phyloP scores from a whole-genome alignment of 1,140 invertebrate genomes.

The Drosophila prosaltans region DNA sequence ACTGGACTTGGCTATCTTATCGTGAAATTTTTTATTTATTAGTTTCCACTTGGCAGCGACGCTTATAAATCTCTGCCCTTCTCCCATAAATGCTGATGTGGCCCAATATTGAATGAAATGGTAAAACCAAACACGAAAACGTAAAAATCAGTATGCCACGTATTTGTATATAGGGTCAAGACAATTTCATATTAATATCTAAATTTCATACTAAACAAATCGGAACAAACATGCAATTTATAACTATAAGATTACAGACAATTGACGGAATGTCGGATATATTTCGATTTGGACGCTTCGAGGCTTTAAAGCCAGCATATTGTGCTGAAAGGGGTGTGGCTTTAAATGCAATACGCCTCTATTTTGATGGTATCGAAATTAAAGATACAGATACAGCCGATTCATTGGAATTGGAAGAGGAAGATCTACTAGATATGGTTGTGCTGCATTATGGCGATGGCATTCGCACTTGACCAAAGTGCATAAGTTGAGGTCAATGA shows the following conservation, averaged over 20 bases:
- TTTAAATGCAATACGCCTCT: conserved; percentile 10
- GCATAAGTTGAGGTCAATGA: conserved; percentile 40
- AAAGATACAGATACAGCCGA: conserved; percentile 23
- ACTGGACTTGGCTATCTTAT: conserved; percentile 39
- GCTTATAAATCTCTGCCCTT: conserved; percentile 48
- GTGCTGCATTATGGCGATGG: conserved; percentile 8
- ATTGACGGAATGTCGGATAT: neutral
- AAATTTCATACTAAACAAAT: neutral
- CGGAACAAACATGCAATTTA: neutral
- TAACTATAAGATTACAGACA: neutral
- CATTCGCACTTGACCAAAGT: neutral
- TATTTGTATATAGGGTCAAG: conserved; percentile 4
- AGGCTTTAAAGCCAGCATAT: conserved; percentile 25
- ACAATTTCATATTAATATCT: neutral
- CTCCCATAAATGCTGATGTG: conserved; percentile 40
- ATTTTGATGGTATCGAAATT: conserved; percentile 28
- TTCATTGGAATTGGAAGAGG: conserved; percentile 27
- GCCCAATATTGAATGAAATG: conserved; percentile 46
- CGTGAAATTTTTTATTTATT: conserved; percentile 38
- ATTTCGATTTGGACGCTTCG: neutral
- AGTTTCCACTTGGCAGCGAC: conserved; percentile 28
- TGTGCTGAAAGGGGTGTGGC: neutral
- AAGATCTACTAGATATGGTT: conserved; percentile 33
- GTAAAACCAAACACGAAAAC: neutral
- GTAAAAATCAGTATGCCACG: conserved; percentile 28